Evolutionary conservation across 2,888 invertebrate genomes (phyloP), one percentile per base, ranked within the genome.

Genomic region (Drosophila leonis): DNA sequence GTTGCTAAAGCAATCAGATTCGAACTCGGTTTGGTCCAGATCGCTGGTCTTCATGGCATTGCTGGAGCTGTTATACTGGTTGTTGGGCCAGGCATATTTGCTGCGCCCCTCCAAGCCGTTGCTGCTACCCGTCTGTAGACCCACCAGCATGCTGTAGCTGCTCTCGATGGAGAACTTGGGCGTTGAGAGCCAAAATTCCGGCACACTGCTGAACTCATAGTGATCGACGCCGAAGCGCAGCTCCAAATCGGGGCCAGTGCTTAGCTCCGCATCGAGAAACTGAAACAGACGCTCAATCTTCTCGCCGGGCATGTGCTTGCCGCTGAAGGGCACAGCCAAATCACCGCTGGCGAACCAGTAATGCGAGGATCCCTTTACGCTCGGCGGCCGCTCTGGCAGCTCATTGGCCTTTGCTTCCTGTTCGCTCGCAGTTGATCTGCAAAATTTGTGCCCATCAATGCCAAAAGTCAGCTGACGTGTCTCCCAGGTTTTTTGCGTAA

Each of bases 271-370:
- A 2, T 83, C 77, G 4, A 92, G 70, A 20, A 92, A 90, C 1
- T 72, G 65, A 54, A 92, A 92, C 0, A 92, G 69, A 12, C 88
- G 83, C 33, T 88, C 80, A 8, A 92, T 79, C 55, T 89, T 91
- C 0, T 86, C 88, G 4, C 78, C 52, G 0, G 76, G 2, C 62
- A 92, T 76, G 20, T 66, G 75, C 44, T 90, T 88, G 41, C 93
- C 92, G 20, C 79, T 90, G 52, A 92, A 92, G 0, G 92, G 91
- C 59, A 92, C 82, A 0, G 90, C 79, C 48, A 92, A 59, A 46
- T 91, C 91, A 0, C 91, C 91, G 24, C 83, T 91, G 20, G 91
- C 90, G 61, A 92, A 91, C 93, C 93, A 92, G 61, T 91, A 92
- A n/a, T 92, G 90, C 0, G 92, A 92, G 70, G 76, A 75, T 3